Percentiles rank a stretch among this genome's conserved stretches.
Evolutionary conservation across 2,888 invertebrate species (phyloP).

Genomic region (Spilarctia lutea): DNA sequence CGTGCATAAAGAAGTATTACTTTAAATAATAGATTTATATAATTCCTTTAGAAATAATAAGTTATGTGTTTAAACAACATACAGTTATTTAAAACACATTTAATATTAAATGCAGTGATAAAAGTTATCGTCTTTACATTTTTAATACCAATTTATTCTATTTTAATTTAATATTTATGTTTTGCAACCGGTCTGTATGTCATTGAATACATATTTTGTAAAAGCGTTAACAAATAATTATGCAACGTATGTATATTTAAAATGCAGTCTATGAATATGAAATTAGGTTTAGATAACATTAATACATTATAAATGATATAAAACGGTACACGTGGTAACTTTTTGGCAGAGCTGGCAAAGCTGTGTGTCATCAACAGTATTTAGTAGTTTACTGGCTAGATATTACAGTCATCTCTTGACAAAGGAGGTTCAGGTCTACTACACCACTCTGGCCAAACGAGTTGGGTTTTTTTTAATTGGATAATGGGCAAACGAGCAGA

Average conservation of each 20-base stretch:
- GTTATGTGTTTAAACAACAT: too few species aligned
- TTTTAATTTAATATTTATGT: neutral
- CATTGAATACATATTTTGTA: constrained; percentile 2
- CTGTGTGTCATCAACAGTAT: too few species aligned
- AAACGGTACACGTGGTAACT: neutral
- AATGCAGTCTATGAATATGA: neutral
- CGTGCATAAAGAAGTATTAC: too few species aligned
- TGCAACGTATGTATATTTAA: neutral
- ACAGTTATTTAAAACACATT: too few species aligned
- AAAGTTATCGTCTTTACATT: neutral
- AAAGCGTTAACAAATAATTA: neutral
- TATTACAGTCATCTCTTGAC: too few species aligned
- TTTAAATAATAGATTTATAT: too few species aligned
- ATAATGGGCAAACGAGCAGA: too few species aligned
- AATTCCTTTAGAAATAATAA: too few species aligned
- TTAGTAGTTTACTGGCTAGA: too few species aligned
- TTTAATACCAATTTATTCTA: neutral
- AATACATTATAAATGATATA: neutral
- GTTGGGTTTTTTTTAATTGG: too few species aligned
- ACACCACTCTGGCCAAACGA: too few species aligned
- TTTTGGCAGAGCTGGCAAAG: neutral
- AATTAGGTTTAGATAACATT: neutral
- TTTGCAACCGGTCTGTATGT: neutral
- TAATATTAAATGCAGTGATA: neutral
- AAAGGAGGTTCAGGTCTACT: too few species aligned